Evolutionary conservation across 1,140 invertebrate genomes (phyloP), one percentile per base, ranked within the genome.

Genomic region (Orius insidiosus): DNA sequence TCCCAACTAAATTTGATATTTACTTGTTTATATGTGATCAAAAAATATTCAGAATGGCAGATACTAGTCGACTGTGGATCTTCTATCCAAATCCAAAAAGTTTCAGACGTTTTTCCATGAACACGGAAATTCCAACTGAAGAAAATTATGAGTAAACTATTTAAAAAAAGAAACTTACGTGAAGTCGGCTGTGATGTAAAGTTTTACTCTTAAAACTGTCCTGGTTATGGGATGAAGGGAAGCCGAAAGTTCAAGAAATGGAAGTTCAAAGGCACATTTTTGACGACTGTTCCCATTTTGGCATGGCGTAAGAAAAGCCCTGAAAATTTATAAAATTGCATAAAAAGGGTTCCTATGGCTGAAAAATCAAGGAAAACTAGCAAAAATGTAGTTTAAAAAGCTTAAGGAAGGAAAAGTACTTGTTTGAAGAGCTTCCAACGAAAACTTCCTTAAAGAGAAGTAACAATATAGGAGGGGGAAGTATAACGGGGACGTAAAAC

Each of bases 71-170:
- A 84, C 9, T 88, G 82, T 0, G 90, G 81, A 66, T 98, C 92
- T 66, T 97, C 93, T 10, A 99, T 81, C 89, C 94, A 97, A 42
- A 98, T 76, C 86, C 90, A 98, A 64, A 96, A 99, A 2, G 81
- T 72, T 65, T 98, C 88, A 1, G 80, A 73, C 7, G 70, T 75
- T 60, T 80, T 83, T 1, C 93, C 90, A 60, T 97, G 90, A 46
- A 88, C 67, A 51, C 72, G 75, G 58, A 90, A 85, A 59, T 88
- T 87, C 89, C 90, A 96, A 38, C 68, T 78, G 46, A 19, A 31
- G 30, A 44, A 31, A 24, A 11, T n/a, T n/a, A 24, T n/a, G 16
- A 44, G 8, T 31, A n/a, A n/a, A n/a, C n/a, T n/a, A n/a, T 11
- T 31, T 45, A 32, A 13, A 45, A 33, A 33, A 19, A 31, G 33